Base-by-base conservation (phyloP, 1,140 invertebrate genomes). In the Trichoplusia ni region DNA sequence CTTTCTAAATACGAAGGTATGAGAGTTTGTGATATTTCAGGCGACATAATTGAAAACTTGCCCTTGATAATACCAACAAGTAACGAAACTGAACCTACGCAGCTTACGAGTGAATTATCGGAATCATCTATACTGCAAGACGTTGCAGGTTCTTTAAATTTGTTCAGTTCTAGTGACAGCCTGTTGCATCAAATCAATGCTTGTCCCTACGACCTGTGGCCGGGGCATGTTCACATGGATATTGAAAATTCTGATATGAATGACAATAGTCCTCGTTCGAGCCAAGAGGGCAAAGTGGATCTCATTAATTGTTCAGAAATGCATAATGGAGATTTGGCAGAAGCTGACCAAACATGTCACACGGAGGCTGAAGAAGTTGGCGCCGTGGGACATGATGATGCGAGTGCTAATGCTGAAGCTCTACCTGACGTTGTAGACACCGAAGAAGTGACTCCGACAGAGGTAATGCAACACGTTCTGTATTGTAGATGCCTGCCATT, bases 391-490 rank as follows among this genome's bases (percentile, higher is more conserved):
- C 66, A 63, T n/a, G 75, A 77, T 14, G 79, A 81, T 5, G 59
- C 63, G 19, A 70, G 64, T 6, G 64, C 71, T 14, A 77, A 78
- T 37, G 74, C 82, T 0, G 86, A 85, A 33, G 69, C 76, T 11
- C 71, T 91, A 21, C 90, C 90, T 0, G 90, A 91, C 65, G 89
- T 91, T 37, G 90, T 91, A 2, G 90, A 91, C 70, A 89, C 88
- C 9, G 90, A 91, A 23, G 90, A 91, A 70, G 84, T 88, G 40
- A 90, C 90, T 9, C 89, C 90, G 5, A 90, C 90, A 60, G 90
- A 91, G 89, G 90, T 91, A 91, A 90, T 89, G 74, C 84, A 78
- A 82, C 84, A 89, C 23, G 70, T 84, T 68, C 73, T 89, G 49
- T 88, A 89, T 67, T 90, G 84, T 88, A 87, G 82, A 82, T 90